Conservation (phyloP, 2,113 vertebrate species). For the Indri indri region DNA sequence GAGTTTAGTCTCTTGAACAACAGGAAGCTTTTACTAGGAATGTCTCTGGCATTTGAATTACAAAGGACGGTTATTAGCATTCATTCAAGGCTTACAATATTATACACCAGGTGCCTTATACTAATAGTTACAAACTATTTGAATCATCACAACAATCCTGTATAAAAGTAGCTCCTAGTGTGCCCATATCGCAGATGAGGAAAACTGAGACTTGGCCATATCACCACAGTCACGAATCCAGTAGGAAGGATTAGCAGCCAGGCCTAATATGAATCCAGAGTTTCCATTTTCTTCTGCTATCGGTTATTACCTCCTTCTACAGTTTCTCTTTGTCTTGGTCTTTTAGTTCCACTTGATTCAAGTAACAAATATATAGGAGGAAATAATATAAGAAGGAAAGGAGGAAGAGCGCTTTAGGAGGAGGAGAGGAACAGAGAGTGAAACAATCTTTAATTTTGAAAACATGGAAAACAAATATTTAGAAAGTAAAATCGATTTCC, state of each 20-base stretch:
- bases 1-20: background rate
- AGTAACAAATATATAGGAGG: background rate
- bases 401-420: background rate
- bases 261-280: background rate
- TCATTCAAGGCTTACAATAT: background rate
- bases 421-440: background rate
- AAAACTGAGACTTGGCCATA: background rate
- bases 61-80: background rate
- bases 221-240: background rate
- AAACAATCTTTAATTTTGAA: conserved; percentile 23
- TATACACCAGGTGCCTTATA: background rate
- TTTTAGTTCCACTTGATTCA: conserved; percentile 19
- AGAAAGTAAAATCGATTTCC: conserved; percentile 16
- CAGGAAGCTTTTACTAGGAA: background rate
- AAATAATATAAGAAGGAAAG: background rate
- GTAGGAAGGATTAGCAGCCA: background rate
- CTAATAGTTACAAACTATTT: background rate
- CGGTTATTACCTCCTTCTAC: background rate
- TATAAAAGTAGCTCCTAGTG: background rate
- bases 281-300: background rate
- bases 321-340: background rate
- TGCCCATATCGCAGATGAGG: background rate
- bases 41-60: background rate
- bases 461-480: conserved; percentile 55
- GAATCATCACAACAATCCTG: background rate